phyloP scores from a whole-genome alignment of 53 echinoderm and acorn worm genomes.

The Mesocentrotus franciscanus region DNA sequence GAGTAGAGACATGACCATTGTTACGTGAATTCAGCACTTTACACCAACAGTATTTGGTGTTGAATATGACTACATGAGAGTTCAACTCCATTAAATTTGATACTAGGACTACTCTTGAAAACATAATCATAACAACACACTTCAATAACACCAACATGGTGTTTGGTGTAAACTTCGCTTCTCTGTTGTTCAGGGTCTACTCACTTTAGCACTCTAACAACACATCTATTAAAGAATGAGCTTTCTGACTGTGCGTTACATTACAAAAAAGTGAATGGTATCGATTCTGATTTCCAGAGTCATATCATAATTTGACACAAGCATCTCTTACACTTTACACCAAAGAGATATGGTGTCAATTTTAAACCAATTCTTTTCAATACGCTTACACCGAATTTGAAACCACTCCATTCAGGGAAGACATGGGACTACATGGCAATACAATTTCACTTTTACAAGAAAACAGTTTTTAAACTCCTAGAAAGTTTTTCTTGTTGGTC shows the following conservation, averaged over 20 bases:
- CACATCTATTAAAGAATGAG: not conserved
- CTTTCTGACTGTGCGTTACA: not conserved
- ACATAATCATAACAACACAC: not conserved
- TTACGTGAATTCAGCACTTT: not conserved
- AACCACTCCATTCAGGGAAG: not conserved
- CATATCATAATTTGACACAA: not conserved
- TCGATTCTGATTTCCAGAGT: not conserved
- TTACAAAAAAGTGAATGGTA: not conserved
- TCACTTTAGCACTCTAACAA: not conserved
- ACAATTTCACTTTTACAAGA: not conserved
- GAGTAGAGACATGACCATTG: not conserved
- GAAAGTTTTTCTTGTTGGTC: not conserved
- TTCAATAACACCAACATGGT: not conserved
- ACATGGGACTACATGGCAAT: not conserved
- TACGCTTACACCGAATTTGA: not conserved
- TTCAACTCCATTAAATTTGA: not conserved
- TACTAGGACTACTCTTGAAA: not conserved
- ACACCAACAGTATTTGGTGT: not conserved
- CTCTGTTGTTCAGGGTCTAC: not conserved
- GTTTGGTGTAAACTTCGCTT: not conserved
- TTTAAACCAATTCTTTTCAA: not conserved
- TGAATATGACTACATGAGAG: not conserved
- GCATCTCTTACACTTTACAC: not conserved
- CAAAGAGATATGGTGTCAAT: not conserved
- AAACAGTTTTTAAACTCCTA: not conserved